Base-by-base conservation (phyloP, 2,113 vertebrate species). In the Rutilus rutilus region DNA sequence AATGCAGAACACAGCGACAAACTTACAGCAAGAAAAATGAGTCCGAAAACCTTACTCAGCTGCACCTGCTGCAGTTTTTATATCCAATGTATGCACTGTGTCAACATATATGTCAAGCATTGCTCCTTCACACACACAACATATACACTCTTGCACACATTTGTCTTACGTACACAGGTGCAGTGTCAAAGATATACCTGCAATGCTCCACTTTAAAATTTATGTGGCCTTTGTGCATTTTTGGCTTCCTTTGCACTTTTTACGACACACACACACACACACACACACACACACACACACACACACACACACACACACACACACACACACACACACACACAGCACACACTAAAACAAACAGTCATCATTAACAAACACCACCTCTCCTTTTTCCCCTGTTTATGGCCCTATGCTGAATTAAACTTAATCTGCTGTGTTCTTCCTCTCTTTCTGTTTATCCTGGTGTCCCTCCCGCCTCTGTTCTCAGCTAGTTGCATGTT, bases 51-150 rank as follows among this genome's bases (percentile, higher is more conserved):
- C 85, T 83, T 77, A 73, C 30, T 86, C 85, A 77, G 79, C 77
- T 85, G 82, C 88, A 87, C 78, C 78, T 85, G 82, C 75, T 54
- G 65, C 42, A 74, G 54, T 27, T 54, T 84, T 57, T 45, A 23
- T 60, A 76, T 52, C 57, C 54, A 60, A 47, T 65, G 64, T 69
- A 78, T 78, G 64, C 74, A 78, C 76, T 65, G 81, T 73, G 39
- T 85, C 82, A 81, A 86, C 85, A 82, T 85, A 52, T 82, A 69
- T 82, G 77, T 77, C 85, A 73, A 7, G 33, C 8, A 2, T 39
- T 42, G 12, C 59, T 52, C 82, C 6, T 78, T 73, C 30, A 64
- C 74, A 21, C 57, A 36, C 27, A 19, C 10, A 42, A 74, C 77
- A 52, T 62, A 79, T 39, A 80, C 65, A 27, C 15, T 17, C 39